Percentiles rank a stretch among this genome's conserved stretches.
Evolutionary conservation across 1,140 invertebrate species (phyloP).

Genomic region (Drosophila triauraria): DNA sequence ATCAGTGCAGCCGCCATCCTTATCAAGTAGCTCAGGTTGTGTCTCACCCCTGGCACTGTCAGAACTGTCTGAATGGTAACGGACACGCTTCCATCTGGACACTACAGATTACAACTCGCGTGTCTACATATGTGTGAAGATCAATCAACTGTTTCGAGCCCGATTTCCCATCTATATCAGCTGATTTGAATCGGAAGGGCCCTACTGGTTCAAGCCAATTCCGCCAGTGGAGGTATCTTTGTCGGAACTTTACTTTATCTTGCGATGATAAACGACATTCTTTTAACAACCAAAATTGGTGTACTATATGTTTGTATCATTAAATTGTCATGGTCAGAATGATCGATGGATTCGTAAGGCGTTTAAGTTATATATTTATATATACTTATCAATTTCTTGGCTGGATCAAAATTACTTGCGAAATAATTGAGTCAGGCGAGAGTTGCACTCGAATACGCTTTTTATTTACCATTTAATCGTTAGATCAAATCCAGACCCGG

Average conservation of each 20-base stretch:
- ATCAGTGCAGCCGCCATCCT: slow-evolving; percentile 53
- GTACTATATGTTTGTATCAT: slow-evolving; percentile 14
- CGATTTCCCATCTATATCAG: slow-evolving; percentile 13
- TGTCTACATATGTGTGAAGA: slow-evolving; percentile 52
- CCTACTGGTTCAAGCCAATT: not conserved
- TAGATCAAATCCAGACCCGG: slow-evolving; percentile 21
- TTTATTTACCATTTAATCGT: slow-evolving; percentile 7
- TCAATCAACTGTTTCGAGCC: slow-evolving; percentile 55
- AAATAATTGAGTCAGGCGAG: not conserved
- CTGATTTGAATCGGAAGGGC: slow-evolving; percentile 14
- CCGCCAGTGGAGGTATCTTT: slow-evolving; percentile 5
- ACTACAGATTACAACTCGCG: slow-evolving; percentile 61
- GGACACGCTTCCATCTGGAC: slow-evolving; percentile 45
- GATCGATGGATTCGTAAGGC: slow-evolving; percentile 42
- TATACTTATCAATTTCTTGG: slow-evolving; percentile 28
- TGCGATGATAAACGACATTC: slow-evolving; percentile 6
- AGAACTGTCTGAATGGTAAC: slow-evolving; percentile 42
- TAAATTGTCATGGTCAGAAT: slow-evolving; percentile 19
- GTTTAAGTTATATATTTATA: slow-evolving; percentile 1
- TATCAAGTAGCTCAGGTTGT: slow-evolving; percentile 53
- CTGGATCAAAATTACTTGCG: slow-evolving; percentile 18
- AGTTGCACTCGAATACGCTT: not conserved
- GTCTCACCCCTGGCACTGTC: slow-evolving; percentile 58
- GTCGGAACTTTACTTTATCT: slow-evolving; percentile 16
- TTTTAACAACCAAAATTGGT: slow-evolving; percentile 10